Percentiles rank a stretch among this genome's conserved stretches.
Conservation (phyloP, 1,140 invertebrate species). For the Globodera rostochiensis region DNA sequence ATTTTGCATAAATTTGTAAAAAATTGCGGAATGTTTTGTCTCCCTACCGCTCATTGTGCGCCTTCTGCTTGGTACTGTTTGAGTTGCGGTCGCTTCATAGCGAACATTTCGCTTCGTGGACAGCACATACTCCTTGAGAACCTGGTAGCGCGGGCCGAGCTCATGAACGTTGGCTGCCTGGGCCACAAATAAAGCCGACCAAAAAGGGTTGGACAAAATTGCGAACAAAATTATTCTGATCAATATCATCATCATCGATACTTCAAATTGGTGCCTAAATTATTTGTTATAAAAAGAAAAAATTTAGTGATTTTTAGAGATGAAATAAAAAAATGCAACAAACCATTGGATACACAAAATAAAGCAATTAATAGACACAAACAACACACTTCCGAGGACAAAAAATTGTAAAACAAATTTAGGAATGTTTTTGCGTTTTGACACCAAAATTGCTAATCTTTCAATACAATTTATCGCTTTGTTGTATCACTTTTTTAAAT, state of each 20-base stretch:
- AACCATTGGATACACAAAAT: no score
- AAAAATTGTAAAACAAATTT: no score
- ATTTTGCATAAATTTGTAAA: neutral
- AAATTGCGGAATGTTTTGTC: neutral
- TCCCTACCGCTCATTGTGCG: neutral
- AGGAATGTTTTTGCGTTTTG: no score
- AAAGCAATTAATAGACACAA: no score
- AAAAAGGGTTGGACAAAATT: neutral
- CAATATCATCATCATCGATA: no score
- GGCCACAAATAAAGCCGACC: neutral
- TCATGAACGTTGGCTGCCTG: neutral
- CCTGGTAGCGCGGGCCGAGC: conserved; percentile 26
- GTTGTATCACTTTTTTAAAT: no score
- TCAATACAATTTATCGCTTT: no score
- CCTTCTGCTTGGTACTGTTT: conserved; percentile 1
- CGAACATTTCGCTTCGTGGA: conserved; percentile 34
- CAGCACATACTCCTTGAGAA: conserved; percentile 33
- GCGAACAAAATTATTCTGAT: neutral
- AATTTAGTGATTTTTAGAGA: neutral
- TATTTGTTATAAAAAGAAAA: no score
- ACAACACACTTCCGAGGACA: no score
- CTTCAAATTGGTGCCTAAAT: no score
- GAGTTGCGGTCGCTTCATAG: conserved; percentile 32
- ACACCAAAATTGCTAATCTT: no score
- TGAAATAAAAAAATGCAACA: neutral